Percentiles rank a stretch among this genome's conserved stretches.
Conservation (phyloP, 2,113 vertebrate genomes). For the Serinus canaria region DNA sequence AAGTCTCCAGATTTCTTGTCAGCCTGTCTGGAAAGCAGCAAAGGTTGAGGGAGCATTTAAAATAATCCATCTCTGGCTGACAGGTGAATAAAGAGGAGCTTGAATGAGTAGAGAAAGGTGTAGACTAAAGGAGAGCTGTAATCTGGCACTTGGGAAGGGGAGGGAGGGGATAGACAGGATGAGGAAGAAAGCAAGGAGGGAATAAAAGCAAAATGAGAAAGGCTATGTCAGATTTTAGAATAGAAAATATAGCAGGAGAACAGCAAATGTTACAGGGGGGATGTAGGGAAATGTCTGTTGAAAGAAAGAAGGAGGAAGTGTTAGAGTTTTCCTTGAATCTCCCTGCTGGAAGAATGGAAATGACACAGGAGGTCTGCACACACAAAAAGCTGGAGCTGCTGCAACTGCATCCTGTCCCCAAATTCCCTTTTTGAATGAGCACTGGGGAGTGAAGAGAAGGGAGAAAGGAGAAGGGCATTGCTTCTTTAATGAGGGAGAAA, state of each 20-base stretch:
- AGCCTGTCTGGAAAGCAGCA: conserved; percentile 30
- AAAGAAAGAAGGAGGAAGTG: not conserved
- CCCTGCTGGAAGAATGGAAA: not conserved
- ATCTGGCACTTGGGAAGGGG: not conserved
- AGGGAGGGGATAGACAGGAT: not conserved
- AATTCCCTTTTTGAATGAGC: not conserved
- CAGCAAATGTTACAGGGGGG: not conserved
- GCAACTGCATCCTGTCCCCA: not conserved
- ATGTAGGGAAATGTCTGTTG: not conserved
- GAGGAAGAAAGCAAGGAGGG: not conserved
- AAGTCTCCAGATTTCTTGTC: conserved; percentile 33
- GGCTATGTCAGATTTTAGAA: not conserved
- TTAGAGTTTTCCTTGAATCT: not conserved
- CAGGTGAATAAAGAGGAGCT: conserved; percentile 32
- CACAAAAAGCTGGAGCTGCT: not conserved
- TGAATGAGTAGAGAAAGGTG: not conserved
- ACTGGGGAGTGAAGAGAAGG: not conserved
- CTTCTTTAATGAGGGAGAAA: conserved; percentile 4
- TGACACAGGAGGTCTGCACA: not conserved
- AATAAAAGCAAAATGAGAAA: not conserved
- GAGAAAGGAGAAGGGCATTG: not conserved
- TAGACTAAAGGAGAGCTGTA: not conserved
- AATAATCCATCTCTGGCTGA: conserved; percentile 47
- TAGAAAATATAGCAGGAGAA: not conserved
- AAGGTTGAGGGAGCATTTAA: conserved; percentile 50